A percentile compares a stretch with the other conserved stretches of the same genome.
These are phyloP conservation scores for Neomorphus geoffroyi DNA, from an alignment of 2,797 vertebrate genomes.

Conservation along the genomic window DNA sequence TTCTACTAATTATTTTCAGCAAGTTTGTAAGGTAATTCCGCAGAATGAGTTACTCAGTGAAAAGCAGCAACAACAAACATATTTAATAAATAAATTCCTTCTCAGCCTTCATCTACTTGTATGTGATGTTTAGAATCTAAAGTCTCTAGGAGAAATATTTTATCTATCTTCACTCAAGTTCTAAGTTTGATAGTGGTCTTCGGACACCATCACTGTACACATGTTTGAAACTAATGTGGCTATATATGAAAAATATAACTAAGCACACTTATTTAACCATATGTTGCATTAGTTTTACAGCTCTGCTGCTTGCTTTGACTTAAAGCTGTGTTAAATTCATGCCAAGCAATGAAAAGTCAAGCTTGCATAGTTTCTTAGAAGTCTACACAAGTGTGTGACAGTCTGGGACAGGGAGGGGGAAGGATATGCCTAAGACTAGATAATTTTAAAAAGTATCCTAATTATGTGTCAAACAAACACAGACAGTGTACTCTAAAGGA, in stretches of 20 bases:
- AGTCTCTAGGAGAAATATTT: neutral
- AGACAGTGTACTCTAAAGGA: neutral
- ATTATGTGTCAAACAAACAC: neutral
- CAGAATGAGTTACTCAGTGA: neutral
- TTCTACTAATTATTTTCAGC: constrained; percentile 30
- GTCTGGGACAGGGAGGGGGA: neutral
- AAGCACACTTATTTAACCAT: neutral
- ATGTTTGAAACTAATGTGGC: neutral
- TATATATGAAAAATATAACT: neutral
- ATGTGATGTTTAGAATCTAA: neutral
- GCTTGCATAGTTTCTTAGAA: neutral
- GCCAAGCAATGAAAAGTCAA: neutral
- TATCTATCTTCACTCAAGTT: neutral
- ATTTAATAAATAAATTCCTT: constrained; percentile 44
- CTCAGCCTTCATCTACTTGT: neutral
- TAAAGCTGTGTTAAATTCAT: neutral
- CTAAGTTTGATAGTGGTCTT: neutral
- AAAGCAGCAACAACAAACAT: neutral
- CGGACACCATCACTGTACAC: neutral
- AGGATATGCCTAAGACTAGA: neutral
- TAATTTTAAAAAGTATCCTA: neutral
- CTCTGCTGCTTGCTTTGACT: neutral
- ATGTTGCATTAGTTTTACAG: neutral
- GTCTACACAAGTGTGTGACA: neutral
- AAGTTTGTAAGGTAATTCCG: constrained; percentile 3